A percentile compares a stretch with the other conserved stretches of the same genome.
Evolutionary conservation across 2,113 vertebrate genomes (phyloP).

Genomic region (Syngnathoides biaculeatus): DNA sequence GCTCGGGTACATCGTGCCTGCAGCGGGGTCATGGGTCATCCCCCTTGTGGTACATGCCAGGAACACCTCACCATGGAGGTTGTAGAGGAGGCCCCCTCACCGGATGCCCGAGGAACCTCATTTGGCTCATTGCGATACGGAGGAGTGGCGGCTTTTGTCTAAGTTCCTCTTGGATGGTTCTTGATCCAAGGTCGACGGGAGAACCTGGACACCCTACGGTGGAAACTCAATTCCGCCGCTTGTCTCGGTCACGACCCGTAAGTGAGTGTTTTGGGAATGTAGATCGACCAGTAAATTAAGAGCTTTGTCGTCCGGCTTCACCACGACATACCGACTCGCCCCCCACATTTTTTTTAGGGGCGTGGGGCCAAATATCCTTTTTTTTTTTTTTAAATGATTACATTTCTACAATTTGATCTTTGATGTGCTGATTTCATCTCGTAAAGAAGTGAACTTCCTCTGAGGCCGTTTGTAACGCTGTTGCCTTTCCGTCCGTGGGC

Average conservation of each 20-base stretch:
- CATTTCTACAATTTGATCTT: slow-evolving; percentile 11
- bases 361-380: no score
- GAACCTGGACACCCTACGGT: not conserved
- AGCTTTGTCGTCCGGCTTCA: not conserved
- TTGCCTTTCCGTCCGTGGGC: slow-evolving; percentile 4
- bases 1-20: no score
- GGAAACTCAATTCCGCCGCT: not conserved
- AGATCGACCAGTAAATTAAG: no score
- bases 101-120: not conserved
- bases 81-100: not conserved
- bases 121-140: not conserved
- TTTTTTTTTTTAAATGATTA: no score
- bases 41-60: not conserved
- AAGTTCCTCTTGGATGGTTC: not conserved
- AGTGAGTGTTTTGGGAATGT: not conserved
- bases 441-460: not conserved
- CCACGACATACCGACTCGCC: no score
- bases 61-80: not conserved
- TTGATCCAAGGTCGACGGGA: no score
- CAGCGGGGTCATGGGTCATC: no score
- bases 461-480: slow-evolving; percentile 26
- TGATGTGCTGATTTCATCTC: slow-evolving; percentile 6
- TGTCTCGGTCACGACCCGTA: not conserved
- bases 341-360: no score
- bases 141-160: not conserved